phyloP scores from a whole-genome alignment of 2,113 vertebrate species.

The Leucoraja erinaceus region DNA sequence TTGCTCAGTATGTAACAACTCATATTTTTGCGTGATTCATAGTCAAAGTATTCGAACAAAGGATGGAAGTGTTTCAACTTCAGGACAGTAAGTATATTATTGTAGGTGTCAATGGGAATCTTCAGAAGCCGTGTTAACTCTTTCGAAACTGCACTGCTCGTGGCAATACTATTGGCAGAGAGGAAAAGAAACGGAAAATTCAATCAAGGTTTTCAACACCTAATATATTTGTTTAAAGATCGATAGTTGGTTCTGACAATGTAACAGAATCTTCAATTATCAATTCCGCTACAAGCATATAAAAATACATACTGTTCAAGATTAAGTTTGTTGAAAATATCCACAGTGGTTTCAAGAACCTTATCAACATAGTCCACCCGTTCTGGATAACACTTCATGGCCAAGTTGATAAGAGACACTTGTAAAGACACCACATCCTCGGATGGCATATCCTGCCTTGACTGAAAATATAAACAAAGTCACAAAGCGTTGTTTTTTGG shows the following conservation, averaged over 20 bases:
- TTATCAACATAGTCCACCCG: slow-evolving; percentile 98
- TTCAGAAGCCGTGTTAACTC: slow-evolving; percentile 93
- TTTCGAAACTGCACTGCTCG: slow-evolving; percentile 94
- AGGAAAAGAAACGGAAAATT: slow-evolving; percentile 11
- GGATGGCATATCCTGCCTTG: slow-evolving; percentile 96
- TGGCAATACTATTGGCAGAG: slow-evolving; percentile 75
- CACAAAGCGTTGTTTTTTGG: not conserved
- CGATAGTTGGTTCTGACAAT: not conserved
- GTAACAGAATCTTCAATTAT: not conserved
- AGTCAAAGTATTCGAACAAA: slow-evolving; percentile 96
- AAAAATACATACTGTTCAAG: slow-evolving; percentile 82
- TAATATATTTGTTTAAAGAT: not conserved
- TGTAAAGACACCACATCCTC: slow-evolving; percentile 95
- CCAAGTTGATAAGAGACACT: slow-evolving; percentile 96
- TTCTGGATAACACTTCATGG: slow-evolving; percentile 97
- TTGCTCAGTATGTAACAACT: slow-evolving; percentile 95
- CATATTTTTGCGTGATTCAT: slow-evolving; percentile 94
- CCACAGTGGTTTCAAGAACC: slow-evolving; percentile 92
- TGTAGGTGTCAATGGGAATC: slow-evolving; percentile 96
- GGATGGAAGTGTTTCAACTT: slow-evolving; percentile 94
- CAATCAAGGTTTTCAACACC: not conserved
- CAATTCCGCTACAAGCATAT: not conserved
- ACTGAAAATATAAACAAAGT: slow-evolving; percentile 57
- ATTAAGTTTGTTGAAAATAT: slow-evolving; percentile 98
- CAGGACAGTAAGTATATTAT: slow-evolving; percentile 87